These are phyloP conservation scores for Petaurus breviceps DNA, from an alignment of 2,113 vertebrate genomes.

Conservation along the genomic window DNA sequence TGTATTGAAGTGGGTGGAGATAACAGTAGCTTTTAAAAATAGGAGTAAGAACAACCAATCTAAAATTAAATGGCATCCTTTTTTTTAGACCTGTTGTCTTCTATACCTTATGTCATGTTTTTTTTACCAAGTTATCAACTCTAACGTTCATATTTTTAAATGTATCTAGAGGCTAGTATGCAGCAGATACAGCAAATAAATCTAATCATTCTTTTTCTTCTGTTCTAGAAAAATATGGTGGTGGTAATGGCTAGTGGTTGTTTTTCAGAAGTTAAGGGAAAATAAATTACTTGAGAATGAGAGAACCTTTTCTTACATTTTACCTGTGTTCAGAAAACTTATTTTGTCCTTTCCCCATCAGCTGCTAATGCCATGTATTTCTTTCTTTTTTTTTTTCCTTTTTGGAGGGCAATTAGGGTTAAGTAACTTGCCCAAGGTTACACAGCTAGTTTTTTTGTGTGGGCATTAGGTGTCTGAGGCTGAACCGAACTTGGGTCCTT, in stretches of 20 bases:
- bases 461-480: no score
- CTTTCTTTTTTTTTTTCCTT: no score
- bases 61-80: not conserved
- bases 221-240: constrained; percentile 3
- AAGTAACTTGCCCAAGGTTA: no score
- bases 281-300: constrained; percentile 25
- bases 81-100: not conserved
- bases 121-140: constrained; percentile 18
- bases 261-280: not conserved
- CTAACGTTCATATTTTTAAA: constrained; percentile 28
- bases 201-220: constrained; percentile 18
- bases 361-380: not conserved
- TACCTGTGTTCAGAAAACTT: constrained; percentile 4
- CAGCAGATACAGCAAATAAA: constrained; percentile 1
- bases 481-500: no score
- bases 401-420: no score
- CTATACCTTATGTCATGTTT: not conserved
- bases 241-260: not conserved
- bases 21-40: not conserved
- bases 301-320: constrained; percentile 1
- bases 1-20: not conserved
- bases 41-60: constrained; percentile 4
- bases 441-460: no score
- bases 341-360: constrained; percentile 1
- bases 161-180: not conserved